Evolutionary conservation across 2,888 invertebrate species (phyloP), one percentile per base, ranked within the genome.

Genomic region (Caenorhabditis drosophilae): DNA sequence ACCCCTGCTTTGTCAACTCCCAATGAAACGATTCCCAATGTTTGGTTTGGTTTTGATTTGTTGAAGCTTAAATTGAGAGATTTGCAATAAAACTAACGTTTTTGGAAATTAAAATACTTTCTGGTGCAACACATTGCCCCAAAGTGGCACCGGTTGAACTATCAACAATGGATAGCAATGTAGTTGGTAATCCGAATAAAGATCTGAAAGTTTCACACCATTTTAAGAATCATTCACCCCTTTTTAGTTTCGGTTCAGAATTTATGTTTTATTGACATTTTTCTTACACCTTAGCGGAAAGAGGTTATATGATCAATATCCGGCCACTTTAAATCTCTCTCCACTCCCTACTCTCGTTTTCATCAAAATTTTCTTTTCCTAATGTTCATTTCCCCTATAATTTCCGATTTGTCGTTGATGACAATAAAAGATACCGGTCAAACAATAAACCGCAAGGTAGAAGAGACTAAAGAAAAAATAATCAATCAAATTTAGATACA

Each of bases 1-100:
- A 62, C 2, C 66, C 59, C 45, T 63, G 56, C 16, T 58, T 45
- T 18, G 67, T 62, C 41, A 78, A 67, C 16, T 66, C 68, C 78
- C 78, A 78, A n/a, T 62, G 60, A 62, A 78, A 76, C 26, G 57
- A 55, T 20, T 69, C 70, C 77, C 76, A 77, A 53, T 67, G 69
- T 41, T 57, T 54, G 18, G 66, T 54, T 31, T 52, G 54, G 38
- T 61, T 55, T 52, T 51, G 58, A 20, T 47, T 48, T 38, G 51
- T 31, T 48, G 44, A 52, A 57, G 42, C 3, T 26, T 44, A n/a
- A n/a, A n/a, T n/a, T n/a, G n/a, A n/a, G n/a, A n/a, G n/a, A n/a
- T n/a, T n/a, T n/a, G n/a, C n/a, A n/a, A n/a, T n/a, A n/a, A n/a
- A n/a, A n/a, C n/a, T n/a, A n/a, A n/a, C n/a, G n/a, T n/a, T n/a